phyloP scores from a whole-genome alignment of 2,888 invertebrate genomes.

The Cryptus armator region DNA sequence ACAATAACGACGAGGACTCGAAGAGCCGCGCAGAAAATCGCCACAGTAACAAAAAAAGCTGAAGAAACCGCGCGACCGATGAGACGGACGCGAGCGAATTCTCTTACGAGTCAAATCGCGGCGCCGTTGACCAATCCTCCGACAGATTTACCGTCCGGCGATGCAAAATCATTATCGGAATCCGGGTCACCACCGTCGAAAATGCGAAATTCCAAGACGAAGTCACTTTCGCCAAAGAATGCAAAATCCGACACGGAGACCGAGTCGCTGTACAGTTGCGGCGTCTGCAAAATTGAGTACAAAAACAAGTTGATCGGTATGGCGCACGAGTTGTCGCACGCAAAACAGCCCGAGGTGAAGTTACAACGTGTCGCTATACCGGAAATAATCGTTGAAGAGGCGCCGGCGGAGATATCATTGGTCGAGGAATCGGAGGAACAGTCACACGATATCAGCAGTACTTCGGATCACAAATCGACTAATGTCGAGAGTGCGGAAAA shows the following conservation, averaged over 20 bases:
- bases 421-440: slow-evolving; percentile 55
- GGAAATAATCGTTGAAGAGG: slow-evolving; percentile 42
- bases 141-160: neutral
- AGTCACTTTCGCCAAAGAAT: slow-evolving; percentile 17
- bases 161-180: slow-evolving; percentile 20
- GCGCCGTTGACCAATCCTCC: neutral
- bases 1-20: slow-evolving; percentile 14
- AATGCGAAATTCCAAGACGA: slow-evolving; percentile 6
- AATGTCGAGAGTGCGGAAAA: slow-evolving; percentile 2
- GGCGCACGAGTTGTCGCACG: slow-evolving; percentile 79
- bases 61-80: neutral
- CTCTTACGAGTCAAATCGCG: slow-evolving; percentile 28
- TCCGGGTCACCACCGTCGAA: neutral
- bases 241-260: slow-evolving; percentile 50
- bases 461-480: slow-evolving; percentile 2
- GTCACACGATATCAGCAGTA: slow-evolving; percentile 53
- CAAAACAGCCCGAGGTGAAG: slow-evolving; percentile 77
- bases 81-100: slow-evolving; percentile 48
- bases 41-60: neutral
- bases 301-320: slow-evolving; percentile 75
- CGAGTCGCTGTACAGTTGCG: slow-evolving; percentile 70
- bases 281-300: slow-evolving; percentile 74
- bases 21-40: neutral
- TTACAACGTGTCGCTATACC: slow-evolving; percentile 72
- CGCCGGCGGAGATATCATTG: slow-evolving; percentile 14